A percentile compares a stretch with the other conserved stretches of the same genome.
These are phyloP conservation scores for Chironomus tepperi DNA, from an alignment of 1,140 invertebrate genomes.

Conservation along the genomic window DNA sequence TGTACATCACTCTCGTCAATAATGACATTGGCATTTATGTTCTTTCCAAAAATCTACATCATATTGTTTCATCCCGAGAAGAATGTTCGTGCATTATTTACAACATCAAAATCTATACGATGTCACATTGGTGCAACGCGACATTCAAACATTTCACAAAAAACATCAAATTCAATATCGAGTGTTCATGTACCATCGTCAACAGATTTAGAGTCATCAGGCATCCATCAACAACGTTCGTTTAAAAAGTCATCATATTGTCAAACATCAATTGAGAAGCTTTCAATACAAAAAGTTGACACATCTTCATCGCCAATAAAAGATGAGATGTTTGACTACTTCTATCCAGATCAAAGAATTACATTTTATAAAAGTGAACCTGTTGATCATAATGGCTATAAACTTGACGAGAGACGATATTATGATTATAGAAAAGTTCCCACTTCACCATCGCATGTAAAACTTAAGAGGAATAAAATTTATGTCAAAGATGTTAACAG, in stretches of 20 bases:
- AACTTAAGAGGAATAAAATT: slow-evolving; percentile 16
- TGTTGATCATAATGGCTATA: no score
- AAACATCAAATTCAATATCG: slow-evolving; percentile 32
- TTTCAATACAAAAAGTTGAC: slow-evolving; percentile 14
- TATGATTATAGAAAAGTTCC: slow-evolving; percentile 2
- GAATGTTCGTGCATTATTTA: slow-evolving; percentile 70
- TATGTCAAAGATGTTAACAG: not conserved
- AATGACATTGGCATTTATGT: slow-evolving; percentile 67
- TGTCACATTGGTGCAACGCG: slow-evolving; percentile 62
- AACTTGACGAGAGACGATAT: not conserved
- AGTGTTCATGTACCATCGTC: slow-evolving; percentile 15
- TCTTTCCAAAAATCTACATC: slow-evolving; percentile 72
- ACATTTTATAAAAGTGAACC: not conserved
- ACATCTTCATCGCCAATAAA: not conserved
- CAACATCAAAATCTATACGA: slow-evolving; percentile 65
- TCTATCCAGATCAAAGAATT: not conserved
- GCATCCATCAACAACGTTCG: not conserved
- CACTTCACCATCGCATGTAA: not conserved
- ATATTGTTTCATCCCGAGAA: slow-evolving; percentile 66
- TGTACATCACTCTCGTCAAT: slow-evolving; percentile 63
- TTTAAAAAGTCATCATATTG: slow-evolving; percentile 24
- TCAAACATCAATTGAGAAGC: not conserved
- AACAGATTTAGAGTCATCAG: not conserved
- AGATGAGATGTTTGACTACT: not conserved
- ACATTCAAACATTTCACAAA: slow-evolving; percentile 40